Base-by-base conservation (phyloP, 2,888 invertebrate species). In the Drosophila acutilabella region DNA sequence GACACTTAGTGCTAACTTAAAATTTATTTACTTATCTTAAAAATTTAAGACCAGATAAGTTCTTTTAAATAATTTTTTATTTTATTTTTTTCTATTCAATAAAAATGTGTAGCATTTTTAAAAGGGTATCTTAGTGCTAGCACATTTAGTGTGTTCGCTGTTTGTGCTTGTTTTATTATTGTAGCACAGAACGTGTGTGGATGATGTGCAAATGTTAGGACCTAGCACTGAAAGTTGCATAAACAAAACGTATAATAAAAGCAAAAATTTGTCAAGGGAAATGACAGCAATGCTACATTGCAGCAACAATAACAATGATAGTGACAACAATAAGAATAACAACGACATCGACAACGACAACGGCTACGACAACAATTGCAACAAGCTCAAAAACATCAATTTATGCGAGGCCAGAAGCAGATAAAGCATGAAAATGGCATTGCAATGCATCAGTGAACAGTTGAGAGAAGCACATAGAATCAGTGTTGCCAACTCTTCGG, bases 191-290 rank as follows among this genome's bases (percentile, higher is more conserved):
- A 40, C 41, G 41, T 26, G n/a, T 62, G 48, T 68, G 54, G 77
- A 73, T 70, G 74, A 77, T 80, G 78, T 80, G 66, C 75, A 69
- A 78, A 83, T 80, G 69, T 60, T 68, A 52, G 26, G 62, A 51
- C 62, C 60, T 62, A 56, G 40, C 45, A 47, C 48, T 48, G 26
- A 72, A 51, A 48, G 67, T 52, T 42, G 47, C 51, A 65, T 50
- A 48, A 69, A 56, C 65, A 76, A 64, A 66, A 58, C 61, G 60
- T 57, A 61, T 64, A 86, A 81, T 86, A 80, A 82, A 82, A 72
- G 80, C 53, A 59, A 71, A 80, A 80, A 81, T 86, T 77, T 81
- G 71, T 82, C 86, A 80, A 54, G 83, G 71, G 82, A 82, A 83
- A 82, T 70, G 83, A 82, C 65, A 80, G 87, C 83, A 80, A 72